phyloP scores from a whole-genome alignment of 1,140 invertebrate species.

The Akabosia matsudoensis region DNA sequence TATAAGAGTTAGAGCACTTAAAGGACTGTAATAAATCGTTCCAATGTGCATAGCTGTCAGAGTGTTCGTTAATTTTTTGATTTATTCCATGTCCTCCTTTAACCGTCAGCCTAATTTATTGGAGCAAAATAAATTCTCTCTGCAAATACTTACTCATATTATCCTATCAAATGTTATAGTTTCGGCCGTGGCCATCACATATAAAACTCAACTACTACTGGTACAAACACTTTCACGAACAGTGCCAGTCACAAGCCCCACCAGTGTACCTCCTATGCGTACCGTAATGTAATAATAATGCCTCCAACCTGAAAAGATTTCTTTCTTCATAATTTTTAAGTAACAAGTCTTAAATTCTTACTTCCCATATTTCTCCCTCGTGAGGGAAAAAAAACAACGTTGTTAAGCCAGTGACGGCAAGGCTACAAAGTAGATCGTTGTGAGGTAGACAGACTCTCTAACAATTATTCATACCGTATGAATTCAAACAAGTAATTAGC shows the following conservation, averaged over 20 bases:
- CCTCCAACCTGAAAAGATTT: background rate
- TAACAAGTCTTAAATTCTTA: constrained; percentile 4
- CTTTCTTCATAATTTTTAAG: constrained; percentile 11
- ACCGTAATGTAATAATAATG: background rate
- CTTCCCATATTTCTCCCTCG: background rate
- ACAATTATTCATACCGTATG: background rate
- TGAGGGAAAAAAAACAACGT: background rate
- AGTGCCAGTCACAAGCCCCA: no score
- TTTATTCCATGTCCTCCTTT: constrained; percentile 24
- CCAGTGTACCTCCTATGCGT: background rate
- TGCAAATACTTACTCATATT: background rate
- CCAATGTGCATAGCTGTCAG: constrained; percentile 22
- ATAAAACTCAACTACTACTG: no score
- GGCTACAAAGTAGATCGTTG: no score
- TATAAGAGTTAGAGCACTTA: constrained; percentile 20
- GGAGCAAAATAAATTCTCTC: constrained; percentile 16
- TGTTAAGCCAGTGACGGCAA: background rate
- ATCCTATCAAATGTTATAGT: no score
- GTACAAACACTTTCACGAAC: no score
- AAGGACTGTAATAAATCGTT: constrained; percentile 24
- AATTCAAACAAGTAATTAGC: constrained; percentile 13
- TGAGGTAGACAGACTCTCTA: no score
- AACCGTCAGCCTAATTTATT: constrained; percentile 25
- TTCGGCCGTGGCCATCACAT: no score
- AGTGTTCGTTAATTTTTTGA: constrained; percentile 24